These are phyloP conservation scores for Plumapathes pennacea DNA, from an alignment of 92 coral and sea anemone genomes.

Conservation along the genomic window DNA sequence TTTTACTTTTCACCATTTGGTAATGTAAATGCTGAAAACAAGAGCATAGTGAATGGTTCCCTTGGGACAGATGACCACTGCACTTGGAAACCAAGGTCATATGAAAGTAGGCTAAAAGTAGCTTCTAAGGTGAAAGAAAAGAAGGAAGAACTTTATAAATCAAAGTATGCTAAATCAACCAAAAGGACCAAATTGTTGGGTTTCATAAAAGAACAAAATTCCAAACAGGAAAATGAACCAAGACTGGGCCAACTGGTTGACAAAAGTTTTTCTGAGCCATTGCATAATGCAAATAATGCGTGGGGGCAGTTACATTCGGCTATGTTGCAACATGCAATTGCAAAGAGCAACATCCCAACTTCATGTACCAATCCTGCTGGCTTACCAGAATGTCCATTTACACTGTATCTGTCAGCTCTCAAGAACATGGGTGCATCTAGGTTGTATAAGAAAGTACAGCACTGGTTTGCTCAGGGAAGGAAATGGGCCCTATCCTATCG, in stretches of 20 bases:
- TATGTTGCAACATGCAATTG: constrained; percentile 6
- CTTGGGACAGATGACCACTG: constrained; percentile 29
- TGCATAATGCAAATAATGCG: constrained; percentile 39
- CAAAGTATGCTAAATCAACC: constrained; percentile 18
- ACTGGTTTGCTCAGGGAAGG: constrained; percentile 39
- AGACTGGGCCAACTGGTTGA: constrained; percentile 26
- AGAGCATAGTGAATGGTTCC: constrained; percentile 19
- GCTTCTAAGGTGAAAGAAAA: constrained; percentile 32
- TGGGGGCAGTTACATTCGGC: constrained; percentile 24
- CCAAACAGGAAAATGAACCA: constrained; percentile 30
- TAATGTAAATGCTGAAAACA: constrained; percentile 29
- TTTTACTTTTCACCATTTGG: constrained; percentile 55
- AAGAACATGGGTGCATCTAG: constrained; percentile 17
- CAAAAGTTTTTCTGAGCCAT: constrained; percentile 33
- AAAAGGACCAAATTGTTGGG: constrained; percentile 21
- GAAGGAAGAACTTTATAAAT: constrained; percentile 8
- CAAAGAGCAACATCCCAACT: constrained; percentile 28
- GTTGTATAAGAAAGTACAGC: constrained; percentile 24
- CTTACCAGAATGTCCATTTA: constrained; percentile 18
- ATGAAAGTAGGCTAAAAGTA: constrained; percentile 14
- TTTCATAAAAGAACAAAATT: constrained; percentile 28
- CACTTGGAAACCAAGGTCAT: constrained; percentile 46
- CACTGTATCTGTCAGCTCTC: constrained; percentile 6
- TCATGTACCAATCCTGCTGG: constrained; percentile 19
- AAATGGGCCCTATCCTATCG: constrained; percentile 18